phyloP scores from a whole-genome alignment of 2,113 vertebrate species.

The Sakesphorus luctuosus region DNA sequence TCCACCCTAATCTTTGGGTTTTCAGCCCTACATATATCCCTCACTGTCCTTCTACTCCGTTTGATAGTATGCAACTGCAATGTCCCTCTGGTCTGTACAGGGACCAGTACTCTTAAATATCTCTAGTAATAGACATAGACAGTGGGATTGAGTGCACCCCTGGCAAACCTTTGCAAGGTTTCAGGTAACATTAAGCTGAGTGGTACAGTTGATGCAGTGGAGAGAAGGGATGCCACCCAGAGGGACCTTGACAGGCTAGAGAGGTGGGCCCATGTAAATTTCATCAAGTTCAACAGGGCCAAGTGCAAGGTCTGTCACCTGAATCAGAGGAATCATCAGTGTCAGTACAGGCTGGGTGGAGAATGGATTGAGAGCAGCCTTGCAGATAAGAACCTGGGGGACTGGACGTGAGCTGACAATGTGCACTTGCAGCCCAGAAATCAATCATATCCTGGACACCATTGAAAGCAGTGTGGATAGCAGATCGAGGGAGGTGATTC shows the following conservation, averaged over 20 bases:
- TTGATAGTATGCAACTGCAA: neutral
- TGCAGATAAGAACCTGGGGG: neutral
- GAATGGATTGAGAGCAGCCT: neutral
- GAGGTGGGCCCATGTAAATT: neutral
- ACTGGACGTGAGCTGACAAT: neutral
- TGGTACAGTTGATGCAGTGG: neutral
- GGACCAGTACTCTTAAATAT: neutral
- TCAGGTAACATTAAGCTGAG: neutral
- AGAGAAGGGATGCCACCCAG: neutral
- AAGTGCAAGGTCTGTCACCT: neutral
- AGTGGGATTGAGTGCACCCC: neutral
- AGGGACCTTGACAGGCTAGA: neutral
- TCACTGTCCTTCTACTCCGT: neutral
- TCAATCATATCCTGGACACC: rapidly evolving
- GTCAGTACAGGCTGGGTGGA: neutral
- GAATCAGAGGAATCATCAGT: neutral
- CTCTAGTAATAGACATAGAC: neutral
- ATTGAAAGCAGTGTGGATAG: neutral
- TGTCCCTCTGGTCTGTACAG: neutral
- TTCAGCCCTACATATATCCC: neutral
- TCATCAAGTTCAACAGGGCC: neutral
- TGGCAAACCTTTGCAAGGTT: neutral
- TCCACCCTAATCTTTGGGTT: neutral
- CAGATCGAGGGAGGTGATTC: neutral
- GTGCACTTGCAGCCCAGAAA: neutral